A percentile compares a stretch with the other conserved stretches of the same genome.
Evolutionary conservation across 2,113 vertebrate genomes (phyloP).

Genomic region (Uropsilus gracilis): DNA sequence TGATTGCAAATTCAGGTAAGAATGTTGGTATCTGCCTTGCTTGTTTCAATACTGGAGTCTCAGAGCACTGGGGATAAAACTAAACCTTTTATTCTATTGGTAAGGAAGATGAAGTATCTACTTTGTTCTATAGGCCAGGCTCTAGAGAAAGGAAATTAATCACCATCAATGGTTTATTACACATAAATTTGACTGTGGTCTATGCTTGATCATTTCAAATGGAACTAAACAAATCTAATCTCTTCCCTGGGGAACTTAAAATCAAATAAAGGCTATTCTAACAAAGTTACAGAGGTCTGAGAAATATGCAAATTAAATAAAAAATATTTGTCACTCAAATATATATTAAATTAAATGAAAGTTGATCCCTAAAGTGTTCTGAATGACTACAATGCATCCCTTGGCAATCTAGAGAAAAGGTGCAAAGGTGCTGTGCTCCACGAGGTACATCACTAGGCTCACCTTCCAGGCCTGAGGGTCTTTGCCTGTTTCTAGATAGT

Average conservation of each 20-base stretch:
- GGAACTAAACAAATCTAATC: constrained; percentile 25
- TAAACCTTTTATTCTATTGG: constrained; percentile 45
- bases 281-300: background rate
- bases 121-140: background rate
- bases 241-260: constrained; percentile 26
- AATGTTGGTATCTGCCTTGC: background rate
- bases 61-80: background rate
- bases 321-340: constrained; percentile 27
- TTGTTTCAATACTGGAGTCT: constrained; percentile 25
- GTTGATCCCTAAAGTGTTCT: background rate
- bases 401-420: background rate
- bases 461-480: background rate
- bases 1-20: background rate
- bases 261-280: constrained; percentile 43
- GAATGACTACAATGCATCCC: background rate
- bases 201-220: constrained; percentile 10
- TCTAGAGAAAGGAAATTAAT: constrained; percentile 40
- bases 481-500: background rate
- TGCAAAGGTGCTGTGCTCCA: background rate
- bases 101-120: background rate
- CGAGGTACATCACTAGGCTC: background rate
- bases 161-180: constrained; percentile 14
- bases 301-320: constrained; percentile 28
- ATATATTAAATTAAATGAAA: constrained; percentile 35
- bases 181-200: constrained; percentile 21